These are phyloP conservation scores for Trematocara marginatum DNA, from an alignment of 2,113 vertebrate species.

Conservation along the genomic window DNA sequence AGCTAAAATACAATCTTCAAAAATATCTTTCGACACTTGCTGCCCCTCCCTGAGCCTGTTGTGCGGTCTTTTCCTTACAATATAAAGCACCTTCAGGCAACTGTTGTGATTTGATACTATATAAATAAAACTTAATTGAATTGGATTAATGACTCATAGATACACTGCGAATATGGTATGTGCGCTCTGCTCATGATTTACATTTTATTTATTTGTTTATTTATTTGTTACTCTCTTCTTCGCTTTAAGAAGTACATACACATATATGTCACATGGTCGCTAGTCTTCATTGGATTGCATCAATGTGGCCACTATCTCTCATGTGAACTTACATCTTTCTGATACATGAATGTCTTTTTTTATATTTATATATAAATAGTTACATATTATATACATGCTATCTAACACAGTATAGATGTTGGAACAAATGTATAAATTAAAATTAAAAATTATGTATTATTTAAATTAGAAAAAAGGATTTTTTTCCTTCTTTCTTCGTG, in stretches of 20 bases:
- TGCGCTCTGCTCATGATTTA: not conserved
- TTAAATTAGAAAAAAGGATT: not conserved
- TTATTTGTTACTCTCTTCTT: not conserved
- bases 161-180: fast-evolving
- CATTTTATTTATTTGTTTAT: not conserved
- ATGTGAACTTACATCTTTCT: not conserved
- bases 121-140: not conserved
- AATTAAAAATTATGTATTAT: no score
- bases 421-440: not conserved
- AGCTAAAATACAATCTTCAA: not conserved
- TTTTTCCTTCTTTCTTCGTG: not conserved
- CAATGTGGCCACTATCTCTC: not conserved
- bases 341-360: not conserved
- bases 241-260: not conserved
- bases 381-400: not conserved
- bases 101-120: not conserved
- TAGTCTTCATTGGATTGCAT: not conserved
- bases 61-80: not conserved
- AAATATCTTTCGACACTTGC: not conserved
- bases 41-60: not conserved
- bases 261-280: not conserved
- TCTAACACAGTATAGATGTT: not conserved
- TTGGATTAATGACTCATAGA: not conserved
- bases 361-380: not conserved
- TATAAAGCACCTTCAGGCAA: not conserved